These are phyloP conservation scores for Drosophila birchii DNA, from an alignment of 2,888 invertebrate species.

Conservation along the genomic window DNA sequence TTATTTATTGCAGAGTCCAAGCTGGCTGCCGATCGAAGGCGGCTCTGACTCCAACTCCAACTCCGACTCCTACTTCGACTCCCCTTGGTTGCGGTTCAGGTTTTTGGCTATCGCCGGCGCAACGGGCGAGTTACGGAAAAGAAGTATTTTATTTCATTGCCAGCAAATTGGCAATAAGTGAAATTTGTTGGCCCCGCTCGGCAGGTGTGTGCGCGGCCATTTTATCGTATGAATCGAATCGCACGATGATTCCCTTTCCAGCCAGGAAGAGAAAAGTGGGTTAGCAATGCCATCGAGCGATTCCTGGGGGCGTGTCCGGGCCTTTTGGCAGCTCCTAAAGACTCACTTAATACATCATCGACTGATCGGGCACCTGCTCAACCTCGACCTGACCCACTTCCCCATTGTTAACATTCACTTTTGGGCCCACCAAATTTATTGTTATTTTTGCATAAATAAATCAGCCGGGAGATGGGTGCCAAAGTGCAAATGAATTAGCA, in stretches of 20 bases:
- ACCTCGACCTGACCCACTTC: conserved; percentile 53
- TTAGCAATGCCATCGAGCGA: conserved; percentile 46
- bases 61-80: background rate
- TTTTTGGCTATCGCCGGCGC: conserved; percentile 61
- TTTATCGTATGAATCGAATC: conserved; percentile 31
- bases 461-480: conserved; percentile 50
- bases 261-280: conserved; percentile 55
- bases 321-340: conserved; percentile 36
- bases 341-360: conserved; percentile 48
- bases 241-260: conserved; percentile 41
- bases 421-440: conserved; percentile 49
- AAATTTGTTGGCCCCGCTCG: conserved; percentile 71
- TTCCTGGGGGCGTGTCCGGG: conserved; percentile 47
- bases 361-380: conserved; percentile 46
- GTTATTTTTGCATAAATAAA: conserved; percentile 59
- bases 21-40: conserved; percentile 55
- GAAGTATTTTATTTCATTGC: conserved; percentile 77
- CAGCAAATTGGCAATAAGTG: conserved; percentile 78
- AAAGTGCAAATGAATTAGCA: conserved; percentile 79
- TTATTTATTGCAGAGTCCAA: conserved; percentile 68
- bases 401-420: conserved; percentile 56
- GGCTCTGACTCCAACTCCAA: conserved; percentile 6
- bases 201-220: conserved; percentile 63
- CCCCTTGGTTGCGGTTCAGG: conserved; percentile 37
- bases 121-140: conserved; percentile 53